Conservation (phyloP, 1,140 invertebrate genomes). For the Probaryconus sp. region DNA sequence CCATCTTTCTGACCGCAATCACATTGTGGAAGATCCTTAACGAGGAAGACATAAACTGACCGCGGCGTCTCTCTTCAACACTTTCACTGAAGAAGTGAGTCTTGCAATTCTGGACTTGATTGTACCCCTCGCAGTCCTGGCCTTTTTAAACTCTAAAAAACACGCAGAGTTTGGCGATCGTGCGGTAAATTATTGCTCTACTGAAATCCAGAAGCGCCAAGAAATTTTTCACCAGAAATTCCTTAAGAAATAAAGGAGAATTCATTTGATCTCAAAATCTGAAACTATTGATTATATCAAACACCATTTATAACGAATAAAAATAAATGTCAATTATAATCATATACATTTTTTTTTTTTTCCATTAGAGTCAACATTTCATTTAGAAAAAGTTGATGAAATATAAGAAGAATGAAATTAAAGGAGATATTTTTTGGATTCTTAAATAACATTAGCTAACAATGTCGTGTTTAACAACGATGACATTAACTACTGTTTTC, state of each 20-base stretch:
- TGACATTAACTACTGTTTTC: conserved; percentile 37
- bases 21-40: conserved; percentile 25
- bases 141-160: conserved; percentile 32
- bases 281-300: no score
- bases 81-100: conserved; percentile 49
- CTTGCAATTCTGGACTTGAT: conserved; percentile 40
- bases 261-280: no score
- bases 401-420: not conserved
- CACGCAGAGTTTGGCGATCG: conserved; percentile 20
- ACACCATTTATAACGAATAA: no score
- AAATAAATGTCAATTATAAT: no score
- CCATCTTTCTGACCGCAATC: conserved; percentile 7
- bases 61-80: conserved; percentile 32
- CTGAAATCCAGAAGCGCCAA: not conserved
- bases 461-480: conserved; percentile 29
- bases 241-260: no score
- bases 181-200: conserved; percentile 26
- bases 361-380: no score
- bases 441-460: conserved; percentile 11
- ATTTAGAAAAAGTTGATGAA: no score
- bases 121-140: conserved; percentile 11
- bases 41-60: conserved; percentile 35
- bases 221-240: no score
- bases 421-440: not conserved
- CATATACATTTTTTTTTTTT: no score